Percentiles rank a stretch among this genome's conserved stretches.
phyloP scores from a whole-genome alignment of 2,888 invertebrate genomes.

The Sericinus montela region DNA sequence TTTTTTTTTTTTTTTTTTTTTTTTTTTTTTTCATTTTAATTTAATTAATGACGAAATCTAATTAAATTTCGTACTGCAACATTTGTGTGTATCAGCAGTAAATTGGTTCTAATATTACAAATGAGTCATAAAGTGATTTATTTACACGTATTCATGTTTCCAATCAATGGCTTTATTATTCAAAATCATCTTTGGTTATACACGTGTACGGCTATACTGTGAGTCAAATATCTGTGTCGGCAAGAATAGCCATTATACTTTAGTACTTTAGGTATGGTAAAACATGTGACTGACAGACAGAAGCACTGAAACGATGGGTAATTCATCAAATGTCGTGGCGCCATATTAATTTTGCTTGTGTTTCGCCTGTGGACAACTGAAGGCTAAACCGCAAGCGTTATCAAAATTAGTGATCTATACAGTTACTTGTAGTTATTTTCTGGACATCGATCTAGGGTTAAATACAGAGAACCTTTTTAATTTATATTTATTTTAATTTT shows the following conservation, averaged over 20 bases:
- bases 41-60: too few relatives aligned
- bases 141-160: conserved; percentile 29
- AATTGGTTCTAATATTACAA: conserved; percentile 43
- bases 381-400: conserved; percentile 36
- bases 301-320: conserved; percentile 50
- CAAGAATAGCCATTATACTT: background rate
- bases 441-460: conserved; percentile 22
- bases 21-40: too few relatives aligned
- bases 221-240: conserved; percentile 14
- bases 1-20: too few relatives aligned
- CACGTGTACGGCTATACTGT: background rate
- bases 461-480: too few relatives aligned
- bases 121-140: conserved; percentile 40
- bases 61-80: too few relatives aligned
- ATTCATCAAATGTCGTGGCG: conserved; percentile 58
- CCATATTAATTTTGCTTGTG: conserved; percentile 21
- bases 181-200: conserved; percentile 33
- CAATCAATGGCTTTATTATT: conserved; percentile 30
- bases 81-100: conserved; percentile 18
- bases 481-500: too few relatives aligned
- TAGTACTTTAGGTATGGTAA: conserved; percentile 8
- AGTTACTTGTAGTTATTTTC: conserved; percentile 31
- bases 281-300: conserved; percentile 48
- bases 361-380: conserved; percentile 31
- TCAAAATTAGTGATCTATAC: conserved; percentile 45